phyloP scores from a whole-genome alignment of 92 coral and sea anemone genomes.

The Hydrozoanthus gracilis region DNA sequence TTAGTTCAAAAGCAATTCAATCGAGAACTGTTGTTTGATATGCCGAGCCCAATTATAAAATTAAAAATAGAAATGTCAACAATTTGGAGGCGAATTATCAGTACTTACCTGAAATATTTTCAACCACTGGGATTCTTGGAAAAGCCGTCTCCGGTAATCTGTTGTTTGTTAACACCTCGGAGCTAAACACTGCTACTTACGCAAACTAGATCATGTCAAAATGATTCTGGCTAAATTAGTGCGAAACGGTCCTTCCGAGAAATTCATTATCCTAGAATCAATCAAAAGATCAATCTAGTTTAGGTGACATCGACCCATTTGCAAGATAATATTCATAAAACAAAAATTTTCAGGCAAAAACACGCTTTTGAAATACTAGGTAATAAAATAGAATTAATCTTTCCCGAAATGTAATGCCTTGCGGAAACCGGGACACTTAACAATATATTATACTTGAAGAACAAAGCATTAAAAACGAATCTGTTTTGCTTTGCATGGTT shows the following conservation, averaged over 20 bases:
- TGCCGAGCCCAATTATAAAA: background rate
- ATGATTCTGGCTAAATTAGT: background rate
- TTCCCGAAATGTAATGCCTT: too few relatives aligned
- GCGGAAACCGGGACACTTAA: too few relatives aligned
- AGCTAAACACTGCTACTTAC: background rate
- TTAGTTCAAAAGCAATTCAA: background rate
- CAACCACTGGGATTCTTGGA: background rate
- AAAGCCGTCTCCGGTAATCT: background rate
- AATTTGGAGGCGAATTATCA: background rate
- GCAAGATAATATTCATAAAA: background rate
- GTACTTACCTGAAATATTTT: background rate
- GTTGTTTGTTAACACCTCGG: background rate
- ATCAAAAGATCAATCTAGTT: too few relatives aligned
- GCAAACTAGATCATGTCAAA: constrained; percentile 1
- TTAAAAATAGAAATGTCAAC: constrained; percentile 18
- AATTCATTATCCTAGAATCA: background rate
- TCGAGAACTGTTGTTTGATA: background rate
- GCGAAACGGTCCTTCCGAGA: background rate
- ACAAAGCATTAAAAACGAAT: too few relatives aligned
- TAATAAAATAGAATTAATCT: too few relatives aligned
- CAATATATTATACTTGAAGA: too few relatives aligned
- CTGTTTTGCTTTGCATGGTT: too few relatives aligned
- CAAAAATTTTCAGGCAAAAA: background rate
- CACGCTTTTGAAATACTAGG: too few relatives aligned
- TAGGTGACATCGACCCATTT: too few relatives aligned